Conservation (phyloP, 2,797 vertebrate genomes). For the Rhinichthys osculus region DNA sequence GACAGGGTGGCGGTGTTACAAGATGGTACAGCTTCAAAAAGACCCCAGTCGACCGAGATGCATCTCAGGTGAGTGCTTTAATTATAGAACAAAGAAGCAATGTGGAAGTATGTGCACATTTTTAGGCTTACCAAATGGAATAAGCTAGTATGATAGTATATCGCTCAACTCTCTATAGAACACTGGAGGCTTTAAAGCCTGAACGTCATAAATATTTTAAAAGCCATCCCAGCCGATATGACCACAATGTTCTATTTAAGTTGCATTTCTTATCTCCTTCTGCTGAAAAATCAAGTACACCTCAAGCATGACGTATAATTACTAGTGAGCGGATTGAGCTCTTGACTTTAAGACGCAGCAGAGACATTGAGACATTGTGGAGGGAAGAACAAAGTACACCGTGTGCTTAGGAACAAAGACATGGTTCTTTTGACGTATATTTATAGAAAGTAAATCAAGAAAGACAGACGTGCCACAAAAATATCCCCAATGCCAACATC, state of each 20-base stretch:
- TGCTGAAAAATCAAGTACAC: not conserved
- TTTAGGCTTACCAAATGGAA: conserved; percentile 34
- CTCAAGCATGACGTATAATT: conserved; percentile 24
- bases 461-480: conserved; percentile 49
- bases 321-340: not conserved
- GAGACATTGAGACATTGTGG: not conserved
- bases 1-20: conserved; percentile 81
- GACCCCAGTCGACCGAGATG: conserved; percentile 88
- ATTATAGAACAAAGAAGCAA: not conserved
- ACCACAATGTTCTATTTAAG: not conserved
- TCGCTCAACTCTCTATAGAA: conserved; percentile 31
- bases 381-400: conserved; percentile 12
- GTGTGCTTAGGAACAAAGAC: conserved; percentile 27
- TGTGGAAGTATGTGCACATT: not conserved
- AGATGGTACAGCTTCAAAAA: conserved; percentile 90
- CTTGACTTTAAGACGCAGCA: conserved; percentile 17
- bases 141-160: conserved; percentile 34
- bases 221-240: conserved; percentile 1
- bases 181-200: conserved; percentile 24
- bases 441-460: conserved; percentile 53
- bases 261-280: conserved; percentile 22
- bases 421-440: conserved; percentile 30
- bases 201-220: conserved; percentile 34
- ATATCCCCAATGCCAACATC: too few relatives aligned
- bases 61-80: conserved; percentile 86